Percentiles rank a stretch among this genome's conserved stretches.
Conservation (phyloP, 2,888 invertebrate species). For the Acleris sparsana region DNA sequence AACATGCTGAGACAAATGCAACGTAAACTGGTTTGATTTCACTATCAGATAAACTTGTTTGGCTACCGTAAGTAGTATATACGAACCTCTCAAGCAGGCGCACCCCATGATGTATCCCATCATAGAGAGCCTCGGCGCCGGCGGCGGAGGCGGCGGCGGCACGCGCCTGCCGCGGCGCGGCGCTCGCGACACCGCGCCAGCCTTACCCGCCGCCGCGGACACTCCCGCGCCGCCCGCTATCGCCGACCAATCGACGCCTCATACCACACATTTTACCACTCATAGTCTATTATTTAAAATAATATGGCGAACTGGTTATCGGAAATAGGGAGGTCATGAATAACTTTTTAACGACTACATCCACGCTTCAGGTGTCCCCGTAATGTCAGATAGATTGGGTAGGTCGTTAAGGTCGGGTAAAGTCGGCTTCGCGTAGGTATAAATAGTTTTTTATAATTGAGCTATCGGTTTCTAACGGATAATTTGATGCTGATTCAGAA, state of each 20-base stretch:
- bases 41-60: too few relatives aligned
- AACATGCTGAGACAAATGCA: too few relatives aligned
- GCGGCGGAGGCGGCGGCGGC: constrained; percentile 75
- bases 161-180: constrained; percentile 72
- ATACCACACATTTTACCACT: constrained; percentile 14
- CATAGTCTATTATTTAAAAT: constrained; percentile 15
- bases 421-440: too few relatives aligned
- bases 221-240: constrained; percentile 54
- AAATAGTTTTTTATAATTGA: too few relatives aligned
- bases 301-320: neutral
- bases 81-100: constrained; percentile 93
- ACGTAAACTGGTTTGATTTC: too few relatives aligned
- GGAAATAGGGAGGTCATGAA: neutral
- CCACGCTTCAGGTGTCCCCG: too few relatives aligned
- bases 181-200: constrained; percentile 68
- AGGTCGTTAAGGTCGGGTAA: too few relatives aligned
- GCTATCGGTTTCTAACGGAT: too few relatives aligned
- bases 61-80: constrained; percentile 21
- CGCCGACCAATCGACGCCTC: constrained; percentile 39
- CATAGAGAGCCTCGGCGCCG: constrained; percentile 84
- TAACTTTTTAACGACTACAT: too few relatives aligned
- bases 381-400: too few relatives aligned
- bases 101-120: constrained; percentile 98
- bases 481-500: too few relatives aligned
- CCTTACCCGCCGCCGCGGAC: constrained; percentile 64